Percentiles rank a stretch among this genome's conserved stretches.
Evolutionary conservation across 2,113 vertebrate species (phyloP).

Genomic region (Pseudorectes ferrugineus): DNA sequence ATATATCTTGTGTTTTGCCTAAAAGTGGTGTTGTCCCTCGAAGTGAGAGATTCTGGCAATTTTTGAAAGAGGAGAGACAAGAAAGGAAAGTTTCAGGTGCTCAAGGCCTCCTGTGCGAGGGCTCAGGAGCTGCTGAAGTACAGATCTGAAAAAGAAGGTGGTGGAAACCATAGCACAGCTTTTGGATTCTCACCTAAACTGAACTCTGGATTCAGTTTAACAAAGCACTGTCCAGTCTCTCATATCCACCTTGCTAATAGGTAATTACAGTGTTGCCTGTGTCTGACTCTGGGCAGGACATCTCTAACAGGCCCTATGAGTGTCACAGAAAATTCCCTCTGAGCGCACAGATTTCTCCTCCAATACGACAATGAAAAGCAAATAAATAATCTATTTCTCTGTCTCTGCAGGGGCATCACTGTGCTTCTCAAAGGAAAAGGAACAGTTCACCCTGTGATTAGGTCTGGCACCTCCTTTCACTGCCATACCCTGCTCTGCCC

Average conservation of each 20-base stretch:
- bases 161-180: not conserved
- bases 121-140: not conserved
- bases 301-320: not conserved
- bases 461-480: not conserved
- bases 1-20: not conserved
- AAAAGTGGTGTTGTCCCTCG: not conserved
- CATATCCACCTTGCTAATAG: not conserved
- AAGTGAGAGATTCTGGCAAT: not conserved
- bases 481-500: not conserved
- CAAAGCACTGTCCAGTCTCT: not conserved
- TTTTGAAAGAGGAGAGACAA: not conserved
- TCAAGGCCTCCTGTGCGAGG: not conserved
- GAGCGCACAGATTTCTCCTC: not conserved
- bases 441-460: not conserved
- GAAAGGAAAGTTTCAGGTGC: not conserved
- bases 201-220: not conserved
- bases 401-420: not conserved
- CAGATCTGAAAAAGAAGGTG: not conserved
- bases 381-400: not conserved
- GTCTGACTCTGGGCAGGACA: not conserved
- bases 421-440: not conserved
- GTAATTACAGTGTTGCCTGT: not conserved
- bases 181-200: not conserved
- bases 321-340: not conserved
- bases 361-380: not conserved